Evolutionary conservation across 2,888 invertebrate species (phyloP).

Genomic region (Brenthis ino): DNA sequence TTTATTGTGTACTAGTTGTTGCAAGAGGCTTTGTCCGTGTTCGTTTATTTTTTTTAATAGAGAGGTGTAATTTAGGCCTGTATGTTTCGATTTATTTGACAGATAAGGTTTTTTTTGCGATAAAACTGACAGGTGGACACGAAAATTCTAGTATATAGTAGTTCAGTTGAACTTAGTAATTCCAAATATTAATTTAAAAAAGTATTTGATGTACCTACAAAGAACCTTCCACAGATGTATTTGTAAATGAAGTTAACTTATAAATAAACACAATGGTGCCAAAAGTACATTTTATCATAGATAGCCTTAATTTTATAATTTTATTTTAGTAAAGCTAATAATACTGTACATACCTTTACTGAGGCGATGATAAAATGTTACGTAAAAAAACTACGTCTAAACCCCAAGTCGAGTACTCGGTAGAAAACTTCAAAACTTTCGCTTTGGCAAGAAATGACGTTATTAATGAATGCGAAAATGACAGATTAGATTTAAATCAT

Average conservation of each 20-base stretch:
- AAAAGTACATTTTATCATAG: slow-evolving; percentile 25
- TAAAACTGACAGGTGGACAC: too few species aligned
- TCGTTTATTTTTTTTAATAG: too few species aligned
- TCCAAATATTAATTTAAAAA: too few species aligned
- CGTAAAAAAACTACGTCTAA: slow-evolving; percentile 30
- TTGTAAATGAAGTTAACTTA: background rate
- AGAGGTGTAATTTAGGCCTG: too few species aligned
- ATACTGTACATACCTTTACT: slow-evolving; percentile 71
- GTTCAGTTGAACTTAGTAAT: too few species aligned
- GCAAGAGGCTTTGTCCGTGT: too few species aligned
- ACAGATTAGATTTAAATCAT: slow-evolving; percentile 28
- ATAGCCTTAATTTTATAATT: slow-evolving; percentile 45
- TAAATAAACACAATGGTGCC: background rate
- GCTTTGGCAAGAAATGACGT: slow-evolving; percentile 71
- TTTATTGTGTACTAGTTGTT: too few species aligned
- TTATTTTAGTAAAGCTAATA: slow-evolving; percentile 67
- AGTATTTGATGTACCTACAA: too few species aligned
- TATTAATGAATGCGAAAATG: slow-evolving; percentile 20
- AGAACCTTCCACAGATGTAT: too few species aligned
- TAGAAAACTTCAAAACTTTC: slow-evolving; percentile 42
- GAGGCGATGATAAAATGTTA: slow-evolving; percentile 32
- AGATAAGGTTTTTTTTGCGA: too few species aligned
- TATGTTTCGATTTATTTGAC: too few species aligned
- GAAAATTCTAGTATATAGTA: too few species aligned
- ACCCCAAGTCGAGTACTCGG: slow-evolving; percentile 25